These are phyloP conservation scores for Gymnothorax javanicus DNA, from an alignment of 2,797 vertebrate genomes.

Conservation along the genomic window DNA sequence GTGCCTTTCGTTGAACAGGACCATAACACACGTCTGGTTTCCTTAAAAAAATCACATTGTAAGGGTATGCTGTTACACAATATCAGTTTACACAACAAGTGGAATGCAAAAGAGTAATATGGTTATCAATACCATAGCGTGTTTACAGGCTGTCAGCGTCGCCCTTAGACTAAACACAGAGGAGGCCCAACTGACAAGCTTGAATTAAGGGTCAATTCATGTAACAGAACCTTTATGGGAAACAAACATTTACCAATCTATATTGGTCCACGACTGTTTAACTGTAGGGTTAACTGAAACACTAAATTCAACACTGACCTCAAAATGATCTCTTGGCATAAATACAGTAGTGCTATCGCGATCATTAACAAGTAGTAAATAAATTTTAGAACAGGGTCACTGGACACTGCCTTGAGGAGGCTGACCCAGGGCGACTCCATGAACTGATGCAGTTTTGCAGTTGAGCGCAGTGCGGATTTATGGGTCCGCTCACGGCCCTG, in stretches of 20 bases:
- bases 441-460: not conserved
- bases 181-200: not conserved
- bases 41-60: not conserved
- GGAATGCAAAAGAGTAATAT: too few species aligned
- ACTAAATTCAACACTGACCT: not conserved
- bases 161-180: not conserved
- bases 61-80: not conserved
- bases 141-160: not conserved
- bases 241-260: not conserved
- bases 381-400: not conserved
- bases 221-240: not conserved
- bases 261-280: not conserved
- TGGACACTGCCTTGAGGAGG: not conserved
- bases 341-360: not conserved
- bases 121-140: not conserved
- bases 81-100: not conserved
- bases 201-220: not conserved
- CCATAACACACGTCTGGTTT: not conserved
- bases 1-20: not conserved
- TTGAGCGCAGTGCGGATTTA: not conserved
- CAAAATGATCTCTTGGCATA: not conserved
- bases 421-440: constrained; percentile 8
- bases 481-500: not conserved
- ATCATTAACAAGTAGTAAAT: not conserved
- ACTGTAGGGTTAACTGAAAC: not conserved